Evolutionary conservation across 2,888 invertebrate species (phyloP), one percentile per base, ranked within the genome.

Genomic region (Seira sanloemensis): DNA sequence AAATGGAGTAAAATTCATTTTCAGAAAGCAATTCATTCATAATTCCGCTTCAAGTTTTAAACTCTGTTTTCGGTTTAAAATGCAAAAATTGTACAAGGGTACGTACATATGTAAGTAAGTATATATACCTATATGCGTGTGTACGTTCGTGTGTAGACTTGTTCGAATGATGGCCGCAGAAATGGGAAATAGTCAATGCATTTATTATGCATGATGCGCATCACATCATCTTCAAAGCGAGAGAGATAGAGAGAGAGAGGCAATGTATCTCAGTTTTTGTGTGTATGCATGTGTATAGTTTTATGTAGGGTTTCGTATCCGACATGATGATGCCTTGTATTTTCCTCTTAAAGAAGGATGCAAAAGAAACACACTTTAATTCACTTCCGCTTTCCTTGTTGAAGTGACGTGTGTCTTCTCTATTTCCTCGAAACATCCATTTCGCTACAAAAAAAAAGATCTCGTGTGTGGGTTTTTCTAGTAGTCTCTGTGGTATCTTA

Each of bases 371-470:
- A 75, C 66, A 65, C 66, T 75, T 75, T 75, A 75, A 75, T 75
- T 75, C 75, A 75, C 75, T 75, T 75, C 75, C 75, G 74, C 65
- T 74, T 27, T 74, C 27, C 74, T 74, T 73, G 21, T 19, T 25
- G 25, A 73, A 73, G 73, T 73, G 73, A 73, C 73, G 58, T 50
- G 73, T 58, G 73, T 54, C 54, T 50, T 58, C 73, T 54, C 58
- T 58, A 37, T 69, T 19, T 37, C 18, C 18, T 2, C 21, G 9
- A 73, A 25, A 25, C 73, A 54, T 5, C 25, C 5, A 58, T n/a
- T 73, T 50, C n/a, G n/a, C 27, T 71, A 21, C 4, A 7, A 37
- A 37, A 37, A 12, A 4, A 37, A 37, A 4, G 5, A 37, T 37
- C 37, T 37, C 18, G 58, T 58, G 58, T 37, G 5, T 37, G 37